Base-by-base conservation (phyloP, 1,140 invertebrate genomes). In the Hyles vespertilio region DNA sequence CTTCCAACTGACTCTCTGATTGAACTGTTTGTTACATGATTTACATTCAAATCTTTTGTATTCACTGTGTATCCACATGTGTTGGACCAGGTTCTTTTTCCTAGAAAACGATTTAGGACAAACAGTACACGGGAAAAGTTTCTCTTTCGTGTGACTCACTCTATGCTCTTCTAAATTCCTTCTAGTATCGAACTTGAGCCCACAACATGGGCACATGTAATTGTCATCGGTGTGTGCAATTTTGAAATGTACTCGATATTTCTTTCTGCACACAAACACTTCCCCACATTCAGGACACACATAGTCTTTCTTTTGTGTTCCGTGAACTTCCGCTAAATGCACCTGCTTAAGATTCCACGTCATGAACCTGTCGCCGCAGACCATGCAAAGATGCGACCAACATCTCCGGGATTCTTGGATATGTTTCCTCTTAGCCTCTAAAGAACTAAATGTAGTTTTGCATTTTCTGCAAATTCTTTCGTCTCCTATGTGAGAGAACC, bases 21-120 rank as follows among this genome's bases (percentile, higher is more conserved):
- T 87, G 63, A 92, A 92, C 49, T 90, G 85, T 53, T 91, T 91
- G 67, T 88, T 82, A 74, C 91, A 92, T 0, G 81, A 61, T 10
- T 79, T 81, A 71, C 91, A 92, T 50, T 79, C 77, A 52, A 87
- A 82, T 32, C 73, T 59, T 52, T 81, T 87, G 67, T 69, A 87
- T 72, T 61, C 87, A 59, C 45, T 89, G 66, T 89, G 88, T 5
- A 84, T 79, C 81, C 81, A 88, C 58, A 90, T 90, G 58, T 92
- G 91, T 9, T 89, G 89, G 8, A 81, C 81, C 8, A 92, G 51
- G 8, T 90, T 91, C 56, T 89, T 91, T 55, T 89, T 91, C 5
- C 90, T 89, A 0, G 86, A 55, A 54, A 90, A 91, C 12, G 86
- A 82, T 58, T 91, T 92, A 0, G 87, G 77, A 51, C 91, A 90